Evolutionary conservation across 1,140 invertebrate genomes (phyloP).

Genomic region (Papilio polyxenes): DNA sequence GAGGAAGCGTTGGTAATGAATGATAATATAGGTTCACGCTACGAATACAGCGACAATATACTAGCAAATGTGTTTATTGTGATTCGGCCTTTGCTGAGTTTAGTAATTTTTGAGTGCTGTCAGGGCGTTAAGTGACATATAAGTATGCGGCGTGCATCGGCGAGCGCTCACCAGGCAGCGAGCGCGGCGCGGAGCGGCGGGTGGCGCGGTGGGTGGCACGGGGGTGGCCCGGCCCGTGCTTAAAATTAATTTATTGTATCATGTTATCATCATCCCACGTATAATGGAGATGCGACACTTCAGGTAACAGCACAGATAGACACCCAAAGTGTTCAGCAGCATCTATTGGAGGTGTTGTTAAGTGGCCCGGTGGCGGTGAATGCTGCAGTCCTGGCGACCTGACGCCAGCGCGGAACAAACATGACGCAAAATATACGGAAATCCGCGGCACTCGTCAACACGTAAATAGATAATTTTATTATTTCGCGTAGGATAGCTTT

Average conservation of each 20-base stretch:
- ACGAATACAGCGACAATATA: background rate
- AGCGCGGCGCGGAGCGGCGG: too few species aligned
- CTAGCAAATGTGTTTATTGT: background rate
- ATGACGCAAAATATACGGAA: background rate
- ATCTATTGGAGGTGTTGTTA: background rate
- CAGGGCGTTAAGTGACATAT: background rate
- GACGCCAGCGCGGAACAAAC: background rate
- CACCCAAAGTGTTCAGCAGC: background rate
- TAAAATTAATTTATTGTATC: too few species aligned
- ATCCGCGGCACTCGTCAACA: background rate
- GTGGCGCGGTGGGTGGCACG: too few species aligned
- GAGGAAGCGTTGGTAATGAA: constrained; percentile 1
- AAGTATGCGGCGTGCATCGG: background rate
- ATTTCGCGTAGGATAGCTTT: background rate
- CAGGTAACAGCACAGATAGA: background rate
- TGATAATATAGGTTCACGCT: background rate
- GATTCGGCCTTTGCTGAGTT: background rate
- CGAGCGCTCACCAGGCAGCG: too few species aligned
- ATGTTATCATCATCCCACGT: background rate
- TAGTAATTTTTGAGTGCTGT: background rate
- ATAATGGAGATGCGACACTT: background rate
- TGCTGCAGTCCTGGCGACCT: background rate
- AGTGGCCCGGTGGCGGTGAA: background rate
- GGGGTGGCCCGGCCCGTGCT: too few species aligned
- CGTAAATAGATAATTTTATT: background rate